These are phyloP conservation scores for Falco rusticolus DNA, from an alignment of 2,797 vertebrate species.

Conservation along the genomic window DNA sequence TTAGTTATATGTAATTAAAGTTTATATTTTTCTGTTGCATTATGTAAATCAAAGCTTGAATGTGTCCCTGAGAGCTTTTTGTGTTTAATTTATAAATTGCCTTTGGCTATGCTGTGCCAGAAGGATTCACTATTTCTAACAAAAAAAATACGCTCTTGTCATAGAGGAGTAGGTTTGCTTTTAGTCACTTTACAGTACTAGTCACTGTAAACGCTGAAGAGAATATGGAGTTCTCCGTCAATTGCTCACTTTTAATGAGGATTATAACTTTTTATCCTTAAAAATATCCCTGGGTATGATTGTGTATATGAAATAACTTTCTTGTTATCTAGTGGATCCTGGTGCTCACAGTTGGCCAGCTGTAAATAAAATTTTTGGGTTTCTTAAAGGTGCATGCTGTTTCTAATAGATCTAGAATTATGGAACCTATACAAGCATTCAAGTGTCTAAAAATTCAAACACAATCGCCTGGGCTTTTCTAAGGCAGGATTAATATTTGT, in stretches of 20 bases:
- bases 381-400: background rate
- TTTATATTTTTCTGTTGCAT: no score
- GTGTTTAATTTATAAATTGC: constrained; percentile 9
- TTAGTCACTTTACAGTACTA: background rate
- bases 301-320: background rate
- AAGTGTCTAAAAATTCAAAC: background rate
- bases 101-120: background rate
- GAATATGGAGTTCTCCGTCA: background rate
- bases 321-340: background rate
- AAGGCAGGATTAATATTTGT: background rate
- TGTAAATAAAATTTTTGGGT: background rate
- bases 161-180: background rate
- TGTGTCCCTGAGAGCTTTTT: background rate
- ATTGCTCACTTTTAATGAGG: background rate
- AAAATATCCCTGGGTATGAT: background rate
- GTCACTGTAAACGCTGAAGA: background rate
- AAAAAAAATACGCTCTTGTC: background rate
- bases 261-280: background rate
- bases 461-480: background rate
- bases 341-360: background rate
- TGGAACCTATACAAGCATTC: background rate
- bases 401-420: background rate
- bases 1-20: background rate
- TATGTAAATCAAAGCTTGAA: background rate
- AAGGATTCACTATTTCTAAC: background rate